Conservation (phyloP, 2,113 vertebrate species). For the Larimichthys polyactis region DNA sequence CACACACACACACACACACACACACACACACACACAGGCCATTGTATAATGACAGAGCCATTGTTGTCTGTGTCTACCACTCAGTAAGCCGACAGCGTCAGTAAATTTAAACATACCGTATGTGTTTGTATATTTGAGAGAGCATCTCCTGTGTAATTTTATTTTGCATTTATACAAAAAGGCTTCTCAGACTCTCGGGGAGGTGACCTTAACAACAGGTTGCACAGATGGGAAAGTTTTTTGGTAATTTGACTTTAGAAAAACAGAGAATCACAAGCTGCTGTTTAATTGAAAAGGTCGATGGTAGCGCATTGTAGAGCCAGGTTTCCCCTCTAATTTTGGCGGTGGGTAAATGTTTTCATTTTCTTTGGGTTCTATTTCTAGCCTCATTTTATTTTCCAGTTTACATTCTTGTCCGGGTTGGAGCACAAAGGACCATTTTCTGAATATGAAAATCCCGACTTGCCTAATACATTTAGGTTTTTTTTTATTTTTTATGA, state of each 20-base stretch:
- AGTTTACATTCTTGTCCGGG: conserved; percentile 46
- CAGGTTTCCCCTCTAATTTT: conserved; percentile 59
- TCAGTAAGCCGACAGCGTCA: conserved; percentile 14
- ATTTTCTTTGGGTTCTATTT: conserved; percentile 43
- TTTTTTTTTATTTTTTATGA: neutral
- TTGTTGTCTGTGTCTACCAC: conserved; percentile 22
- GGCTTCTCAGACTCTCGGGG: conserved; percentile 27
- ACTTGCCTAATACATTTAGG: conserved; percentile 7
- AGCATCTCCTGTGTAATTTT: conserved; percentile 57
- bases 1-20: neutral
- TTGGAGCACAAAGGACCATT: conserved; percentile 30
- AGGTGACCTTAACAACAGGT: conserved; percentile 54
- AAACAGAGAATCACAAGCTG: conserved; percentile 56
- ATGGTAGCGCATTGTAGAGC: conserved; percentile 12
- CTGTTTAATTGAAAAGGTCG: conserved; percentile 44
- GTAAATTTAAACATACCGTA: conserved; percentile 22
- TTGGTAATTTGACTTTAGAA: conserved; percentile 51
- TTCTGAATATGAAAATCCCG: conserved; percentile 15
- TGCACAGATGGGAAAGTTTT: conserved; percentile 75
- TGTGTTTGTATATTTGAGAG: conserved; percentile 26
- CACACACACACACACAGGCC: neutral
- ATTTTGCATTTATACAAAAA: conserved; percentile 49
- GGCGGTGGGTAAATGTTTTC: conserved; percentile 39
- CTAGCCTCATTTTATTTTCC: conserved; percentile 48
- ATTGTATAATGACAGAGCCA: conserved; percentile 18